Base-by-base conservation (phyloP, 2,113 vertebrate species). In the Circaetus cinerascens region DNA sequence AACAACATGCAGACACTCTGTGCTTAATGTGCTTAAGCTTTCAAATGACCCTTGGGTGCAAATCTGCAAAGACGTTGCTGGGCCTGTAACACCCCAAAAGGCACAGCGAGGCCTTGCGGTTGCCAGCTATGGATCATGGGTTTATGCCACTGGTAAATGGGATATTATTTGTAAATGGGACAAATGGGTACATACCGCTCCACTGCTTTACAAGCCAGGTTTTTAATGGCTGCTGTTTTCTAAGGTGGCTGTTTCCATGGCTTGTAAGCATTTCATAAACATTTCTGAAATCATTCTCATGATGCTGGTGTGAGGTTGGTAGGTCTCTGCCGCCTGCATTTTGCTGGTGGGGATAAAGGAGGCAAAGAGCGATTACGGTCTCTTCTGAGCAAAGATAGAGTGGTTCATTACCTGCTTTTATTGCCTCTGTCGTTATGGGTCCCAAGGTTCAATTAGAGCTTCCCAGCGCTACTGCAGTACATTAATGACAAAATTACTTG, bases 341-440 rank as follows among this genome's bases (percentile, higher is more conserved):
- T 91, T 88, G 81, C 56, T 96, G 86, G 51, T 72, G 77, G 40
- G 72, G 57, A 77, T 67, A 72, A 74, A 69, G 57, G 72, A 95
- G 57, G 91, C 57, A 91, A 63, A 93, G 88, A 95, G 26, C 85
- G 67, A 95, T 91, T 97, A 95, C 53, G 46, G 69, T 90, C 96
- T 95, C 77, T 94, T 95, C 95, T 91, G 91, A 94, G 74, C 74
- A 85, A 93, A 95, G 94, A 95, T 29, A 78, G 93, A 97, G 93
- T 82, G 91, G 64, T 95, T 97, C 93, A 95, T 97, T 96, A 94
- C 91, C 68, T 91, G 73, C 89, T 94, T 97, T 94, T 95, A 96
- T 95, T 94, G 73, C 88, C 50, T 89, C 76, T 96, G 80, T 95
- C 10, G 5, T 95, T 95, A 95, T 57, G 94, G 89, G 89, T 96